Base-by-base conservation (phyloP, 2,113 vertebrate genomes). In the Rhynchomys soricoides region DNA sequence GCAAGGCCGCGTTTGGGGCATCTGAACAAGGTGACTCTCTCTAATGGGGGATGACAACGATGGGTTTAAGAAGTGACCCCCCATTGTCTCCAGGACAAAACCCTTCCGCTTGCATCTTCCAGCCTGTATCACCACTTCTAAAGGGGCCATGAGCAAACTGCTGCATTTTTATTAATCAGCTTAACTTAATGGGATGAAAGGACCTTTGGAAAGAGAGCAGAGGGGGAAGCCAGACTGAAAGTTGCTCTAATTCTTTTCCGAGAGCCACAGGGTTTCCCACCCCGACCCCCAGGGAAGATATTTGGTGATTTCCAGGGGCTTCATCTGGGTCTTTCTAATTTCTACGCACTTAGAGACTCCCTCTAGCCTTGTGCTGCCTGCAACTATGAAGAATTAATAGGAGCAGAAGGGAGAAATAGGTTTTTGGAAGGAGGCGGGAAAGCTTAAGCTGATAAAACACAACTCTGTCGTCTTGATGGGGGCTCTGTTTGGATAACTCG, bases 121-220 rank as follows among this genome's bases (percentile, higher is more conserved):
- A 98, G 97, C 98, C 98, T 98, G 97, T 93, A 98, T 98, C 97
- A 95, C 97, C 94, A 97, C 98, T 98, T 98, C 98, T 98, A 97
- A 98, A 97, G 97, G 93, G 97, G 96, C 98, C 98, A 97, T 98
- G 98, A 98, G 98, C 98, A 99, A 98, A 98, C 98, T 99, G 98
- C 98, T 98, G 98, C 98, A 99, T 99, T 99, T 99, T 99, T 99
- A 99, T 99, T 99, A 99, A 99, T 99, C 99, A 99, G 99, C 99
- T 99, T 99, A 99, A 98, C 98, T 98, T 99, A 99, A 99, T 99
- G 99, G 99, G 99, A 99, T 99, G 99, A 99, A 99, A 99, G 99
- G 98, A 98, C 98, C 99, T 99, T 98, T 97, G 94, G 97, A 97
- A 98, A 98, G 98, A 98, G 94, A 59, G 93, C 86, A 89, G 95